Evolutionary conservation across 2,113 vertebrate species (phyloP).

Genomic region (Tachysurus fulvidraco): DNA sequence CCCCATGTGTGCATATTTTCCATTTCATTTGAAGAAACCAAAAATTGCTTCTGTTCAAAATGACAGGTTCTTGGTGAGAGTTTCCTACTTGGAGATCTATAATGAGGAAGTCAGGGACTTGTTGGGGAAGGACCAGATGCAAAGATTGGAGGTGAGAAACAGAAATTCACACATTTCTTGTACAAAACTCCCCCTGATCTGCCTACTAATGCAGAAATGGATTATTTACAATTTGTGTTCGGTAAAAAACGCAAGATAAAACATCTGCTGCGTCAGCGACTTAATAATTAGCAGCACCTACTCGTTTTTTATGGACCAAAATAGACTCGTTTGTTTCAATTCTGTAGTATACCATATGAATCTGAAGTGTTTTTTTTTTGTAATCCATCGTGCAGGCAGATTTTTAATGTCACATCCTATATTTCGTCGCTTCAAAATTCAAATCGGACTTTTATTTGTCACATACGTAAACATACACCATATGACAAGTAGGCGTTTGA

Average conservation of each 20-base stretch:
- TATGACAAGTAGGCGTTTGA: too few relatives aligned
- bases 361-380: not conserved
- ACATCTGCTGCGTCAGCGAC: not conserved
- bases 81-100: slow-evolving; percentile 98
- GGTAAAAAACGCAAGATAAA: not conserved
- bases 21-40: not conserved
- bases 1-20: not conserved
- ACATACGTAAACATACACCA: too few relatives aligned
- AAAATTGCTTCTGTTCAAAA: not conserved
- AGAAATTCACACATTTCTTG: not conserved
- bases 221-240: not conserved
- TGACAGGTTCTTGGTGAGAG: slow-evolving; percentile 92
- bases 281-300: not conserved
- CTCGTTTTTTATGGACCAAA: not conserved
- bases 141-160: slow-evolving; percentile 88
- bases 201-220: not conserved
- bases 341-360: not conserved
- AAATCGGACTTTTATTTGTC: too few relatives aligned
- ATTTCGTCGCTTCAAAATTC: not conserved
- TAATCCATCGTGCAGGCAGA: not conserved
- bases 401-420: not conserved
- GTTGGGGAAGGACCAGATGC: slow-evolving; percentile 93
- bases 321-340: not conserved
- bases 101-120: slow-evolving; percentile 97
- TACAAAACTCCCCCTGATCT: too few relatives aligned